Evolutionary conservation across 1,140 invertebrate species (phyloP), one percentile per base, ranked within the genome.

Genomic region (Wiebesia pumilae): DNA sequence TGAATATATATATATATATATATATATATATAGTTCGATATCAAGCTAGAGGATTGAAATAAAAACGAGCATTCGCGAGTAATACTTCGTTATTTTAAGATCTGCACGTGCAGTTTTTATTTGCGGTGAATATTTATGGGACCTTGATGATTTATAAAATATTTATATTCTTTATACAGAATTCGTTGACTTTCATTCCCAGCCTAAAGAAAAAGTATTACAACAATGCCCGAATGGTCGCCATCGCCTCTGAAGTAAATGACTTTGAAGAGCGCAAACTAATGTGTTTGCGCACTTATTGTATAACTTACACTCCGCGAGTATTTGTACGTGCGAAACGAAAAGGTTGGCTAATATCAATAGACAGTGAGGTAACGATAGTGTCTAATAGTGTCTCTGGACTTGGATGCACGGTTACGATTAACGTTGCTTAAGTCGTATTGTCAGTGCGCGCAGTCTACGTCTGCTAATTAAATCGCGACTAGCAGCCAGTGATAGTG

Each of bases 381-480:
- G 40, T 1, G 33, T 3, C 3, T 38, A 73, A 73, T 73, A 16
- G 30, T 54, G 24, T 43, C 71, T 75, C 4, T 9, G 75, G 30
- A 24, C 77, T 58, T 79, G 0, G 51, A 19, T 79, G 77, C 77
- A n/a, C 51, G 51, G 47, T 6, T 4, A 3, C 30, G 30, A 35
- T 33, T 7, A 35, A 19, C 35, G n/a, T 58, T 7, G 43, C 6
- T 47, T 47, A 43, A 47, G 3, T 30, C 33, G 2, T 7, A 54
- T 1, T 30, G 75, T 24, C 30, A n/a, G 51, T 10, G 38, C 14
- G 51, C 54, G n/a, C 54, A 27, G 69, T 51, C 75, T 62, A 77
- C 30, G 58, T 79, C 71, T 62, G 30, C 71, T 80, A 71, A 77
- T 38, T 43, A 40, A 71, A 80, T 80, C 77, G 33, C 58, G 75